Conservation (phyloP, 2,888 invertebrate genomes). For the Mythimna vitellina region DNA sequence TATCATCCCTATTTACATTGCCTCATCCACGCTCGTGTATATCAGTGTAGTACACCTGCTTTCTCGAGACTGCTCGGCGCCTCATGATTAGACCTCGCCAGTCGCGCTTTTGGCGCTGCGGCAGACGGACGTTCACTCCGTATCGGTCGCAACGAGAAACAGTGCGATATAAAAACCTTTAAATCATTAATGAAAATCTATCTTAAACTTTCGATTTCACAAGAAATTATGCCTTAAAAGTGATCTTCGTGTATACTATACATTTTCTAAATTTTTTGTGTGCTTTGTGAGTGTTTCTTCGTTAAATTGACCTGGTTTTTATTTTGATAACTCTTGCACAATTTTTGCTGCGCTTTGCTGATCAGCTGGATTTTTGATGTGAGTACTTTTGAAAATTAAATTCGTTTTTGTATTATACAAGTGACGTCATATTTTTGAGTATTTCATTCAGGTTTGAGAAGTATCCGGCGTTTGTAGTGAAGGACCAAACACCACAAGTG, state of each 20-base stretch:
- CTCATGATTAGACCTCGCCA: conserved; percentile 67
- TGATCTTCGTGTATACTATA: conserved; percentile 62
- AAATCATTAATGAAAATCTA: conserved; percentile 82
- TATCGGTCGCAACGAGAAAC: conserved; percentile 60
- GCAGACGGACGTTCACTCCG: conserved; percentile 61
- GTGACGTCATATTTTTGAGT: neutral
- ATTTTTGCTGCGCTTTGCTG: conserved; percentile 70
- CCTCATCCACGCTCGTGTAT: conserved; percentile 66
- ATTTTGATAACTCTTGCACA: conserved; percentile 84
- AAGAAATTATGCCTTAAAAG: conserved; percentile 72
- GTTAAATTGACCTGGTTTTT: conserved; percentile 81
- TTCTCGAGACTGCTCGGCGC: conserved; percentile 83
- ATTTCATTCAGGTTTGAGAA: conserved; percentile 19
- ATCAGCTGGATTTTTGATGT: conserved; percentile 67
- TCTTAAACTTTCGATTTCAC: conserved; percentile 62
- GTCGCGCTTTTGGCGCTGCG: conserved; percentile 82
- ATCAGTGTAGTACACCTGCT: conserved; percentile 73
- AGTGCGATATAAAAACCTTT: conserved; percentile 71
- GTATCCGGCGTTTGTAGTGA: neutral
- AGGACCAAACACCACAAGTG: conserved; percentile 12
- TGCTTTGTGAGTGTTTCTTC: conserved; percentile 67
- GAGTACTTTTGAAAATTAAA: conserved; percentile 58
- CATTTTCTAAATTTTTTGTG: conserved; percentile 59
- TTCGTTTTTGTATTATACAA: conserved; percentile 10
- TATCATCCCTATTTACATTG: conserved; percentile 60